Evolutionary conservation across 2,113 vertebrate genomes (phyloP).

Genomic region (Gnathochromis pfefferi): DNA sequence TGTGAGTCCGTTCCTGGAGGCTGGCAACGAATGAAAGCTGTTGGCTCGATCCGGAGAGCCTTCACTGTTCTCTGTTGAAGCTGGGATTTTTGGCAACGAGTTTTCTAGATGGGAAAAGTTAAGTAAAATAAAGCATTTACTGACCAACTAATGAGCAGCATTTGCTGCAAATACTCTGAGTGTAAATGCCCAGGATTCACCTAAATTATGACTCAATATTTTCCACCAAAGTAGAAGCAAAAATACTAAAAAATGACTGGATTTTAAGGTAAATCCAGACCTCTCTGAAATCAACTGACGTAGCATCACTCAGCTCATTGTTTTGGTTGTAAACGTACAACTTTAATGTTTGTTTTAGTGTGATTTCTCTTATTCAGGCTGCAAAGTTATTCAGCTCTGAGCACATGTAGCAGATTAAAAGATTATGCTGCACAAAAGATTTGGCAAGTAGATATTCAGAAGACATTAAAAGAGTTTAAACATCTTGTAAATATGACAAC

Average conservation of each 20-base stretch:
- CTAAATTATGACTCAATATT: neutral
- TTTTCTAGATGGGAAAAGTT: conserved; percentile 80
- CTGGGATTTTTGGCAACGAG: conserved; percentile 94
- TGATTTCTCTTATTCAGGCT: neutral
- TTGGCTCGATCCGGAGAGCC: conserved; percentile 87
- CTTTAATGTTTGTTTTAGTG: neutral
- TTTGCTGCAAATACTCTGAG: neutral
- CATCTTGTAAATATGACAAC: neutral
- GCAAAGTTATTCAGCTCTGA: neutral
- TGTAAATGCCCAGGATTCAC: neutral
- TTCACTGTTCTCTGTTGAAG: conserved; percentile 81
- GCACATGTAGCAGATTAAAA: neutral
- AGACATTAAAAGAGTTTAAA: neutral
- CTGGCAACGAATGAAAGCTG: conserved; percentile 83
- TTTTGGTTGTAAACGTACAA: neutral
- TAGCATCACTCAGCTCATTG: neutral
- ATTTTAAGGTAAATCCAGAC: neutral
- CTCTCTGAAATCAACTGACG: accelerated
- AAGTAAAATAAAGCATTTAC: neutral
- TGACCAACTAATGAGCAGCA: neutral
- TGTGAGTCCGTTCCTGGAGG: conserved; percentile 85
- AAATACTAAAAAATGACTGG: neutral
- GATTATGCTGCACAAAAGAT: neutral
- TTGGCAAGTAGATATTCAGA: neutral
- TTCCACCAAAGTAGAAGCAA: neutral